Percentiles rank a stretch among this genome's conserved stretches.
Conservation (phyloP, 2,797 vertebrate species). For the Astyanax mexicanus region DNA sequence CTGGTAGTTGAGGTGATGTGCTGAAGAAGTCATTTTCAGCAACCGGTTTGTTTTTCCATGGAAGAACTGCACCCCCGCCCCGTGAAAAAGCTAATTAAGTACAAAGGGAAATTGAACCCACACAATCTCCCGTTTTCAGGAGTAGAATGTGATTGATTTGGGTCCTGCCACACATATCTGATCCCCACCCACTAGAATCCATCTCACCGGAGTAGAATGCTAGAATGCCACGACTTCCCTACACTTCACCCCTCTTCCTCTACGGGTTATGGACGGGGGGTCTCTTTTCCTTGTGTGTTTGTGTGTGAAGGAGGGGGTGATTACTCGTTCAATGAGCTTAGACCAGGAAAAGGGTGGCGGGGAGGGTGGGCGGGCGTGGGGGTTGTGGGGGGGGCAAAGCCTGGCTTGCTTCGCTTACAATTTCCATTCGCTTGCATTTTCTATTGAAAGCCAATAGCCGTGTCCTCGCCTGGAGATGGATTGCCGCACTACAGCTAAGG, state of each 20-base stretch:
- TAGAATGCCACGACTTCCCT: constrained; percentile 56
- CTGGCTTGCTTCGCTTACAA: constrained; percentile 76
- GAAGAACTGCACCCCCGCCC: constrained; percentile 48
- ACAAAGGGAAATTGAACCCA: constrained; percentile 71
- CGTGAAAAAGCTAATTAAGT: constrained; percentile 67
- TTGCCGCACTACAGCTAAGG: constrained; percentile 86
- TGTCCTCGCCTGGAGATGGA: constrained; percentile 81
- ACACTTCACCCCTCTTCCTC: constrained; percentile 52
- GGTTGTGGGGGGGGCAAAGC: constrained; percentile 43
- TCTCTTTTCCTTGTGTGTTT: no score
- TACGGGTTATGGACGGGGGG: constrained; percentile 28
- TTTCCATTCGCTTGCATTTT: constrained; percentile 88
- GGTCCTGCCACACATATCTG: constrained; percentile 71
- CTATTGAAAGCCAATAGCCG: constrained; percentile 86
- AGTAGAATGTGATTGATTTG: constrained; percentile 64
- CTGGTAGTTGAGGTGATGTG: background rate
- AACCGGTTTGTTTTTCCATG: constrained; percentile 64
- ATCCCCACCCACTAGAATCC: constrained; percentile 65
- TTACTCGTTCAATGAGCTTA: constrained; percentile 57
- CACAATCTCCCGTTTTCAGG: constrained; percentile 69
- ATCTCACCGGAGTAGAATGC: constrained; percentile 38
- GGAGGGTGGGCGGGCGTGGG: no score
- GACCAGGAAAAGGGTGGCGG: constrained; percentile 46
- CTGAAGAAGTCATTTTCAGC: constrained; percentile 17
- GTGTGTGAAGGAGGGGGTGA: constrained; percentile 46